These are phyloP conservation scores for Uloborus diversus DNA, from an alignment of 1,140 invertebrate species.

Conservation along the genomic window DNA sequence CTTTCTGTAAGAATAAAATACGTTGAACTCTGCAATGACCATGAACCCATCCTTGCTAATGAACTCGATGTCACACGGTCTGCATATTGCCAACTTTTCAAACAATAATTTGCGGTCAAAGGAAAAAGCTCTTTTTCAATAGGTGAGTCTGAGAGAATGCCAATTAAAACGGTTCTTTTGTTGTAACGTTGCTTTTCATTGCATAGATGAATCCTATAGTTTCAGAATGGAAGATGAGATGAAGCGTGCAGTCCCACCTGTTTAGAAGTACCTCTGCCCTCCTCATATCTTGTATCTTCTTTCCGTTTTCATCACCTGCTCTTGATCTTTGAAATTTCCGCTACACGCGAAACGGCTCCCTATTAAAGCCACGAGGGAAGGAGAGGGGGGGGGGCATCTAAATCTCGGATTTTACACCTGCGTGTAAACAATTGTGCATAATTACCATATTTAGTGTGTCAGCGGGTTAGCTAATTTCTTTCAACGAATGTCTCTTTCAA, in stretches of 20 bases:
- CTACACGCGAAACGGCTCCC: constrained; percentile 25
- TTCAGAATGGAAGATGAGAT: constrained; percentile 17
- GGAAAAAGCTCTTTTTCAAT: not conserved
- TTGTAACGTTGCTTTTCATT: not conserved
- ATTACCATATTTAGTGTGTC: constrained; percentile 43
- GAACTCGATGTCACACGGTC: too few relatives aligned
- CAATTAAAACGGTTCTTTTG: not conserved
- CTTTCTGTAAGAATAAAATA: too few relatives aligned
- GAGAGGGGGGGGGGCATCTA: not conserved
- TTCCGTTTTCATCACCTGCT: constrained; percentile 20
- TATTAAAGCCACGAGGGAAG: not conserved
- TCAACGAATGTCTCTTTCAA: too few relatives aligned
- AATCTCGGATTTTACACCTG: constrained; percentile 8
- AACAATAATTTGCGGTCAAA: too few relatives aligned
- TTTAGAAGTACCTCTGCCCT: constrained; percentile 11
- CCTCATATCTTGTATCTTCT: constrained; percentile 13
- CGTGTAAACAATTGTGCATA: constrained; percentile 22
- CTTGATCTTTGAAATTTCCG: constrained; percentile 27
- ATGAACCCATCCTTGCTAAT: too few relatives aligned
- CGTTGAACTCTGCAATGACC: too few relatives aligned
- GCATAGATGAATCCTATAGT: not conserved
- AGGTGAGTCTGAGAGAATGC: not conserved
- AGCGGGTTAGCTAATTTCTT: not conserved
- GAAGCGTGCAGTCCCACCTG: constrained; percentile 36
- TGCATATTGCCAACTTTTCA: too few relatives aligned